These are phyloP conservation scores for Salarias fasciatus DNA, from an alignment of 2,797 vertebrate genomes.

Conservation along the genomic window DNA sequence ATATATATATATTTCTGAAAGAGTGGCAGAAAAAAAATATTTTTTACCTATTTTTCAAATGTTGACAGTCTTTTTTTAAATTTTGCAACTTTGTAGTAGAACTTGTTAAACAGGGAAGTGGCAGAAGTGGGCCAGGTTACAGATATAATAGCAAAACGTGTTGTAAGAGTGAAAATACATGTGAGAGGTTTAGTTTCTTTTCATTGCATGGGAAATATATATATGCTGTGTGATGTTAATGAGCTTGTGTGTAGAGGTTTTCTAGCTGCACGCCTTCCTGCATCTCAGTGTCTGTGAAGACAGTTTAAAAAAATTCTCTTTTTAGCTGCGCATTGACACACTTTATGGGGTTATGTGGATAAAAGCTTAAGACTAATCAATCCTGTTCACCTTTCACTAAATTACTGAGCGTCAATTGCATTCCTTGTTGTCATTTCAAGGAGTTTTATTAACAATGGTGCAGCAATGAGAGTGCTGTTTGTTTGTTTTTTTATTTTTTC, in stretches of 20 bases:
- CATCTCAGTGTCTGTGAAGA: slow-evolving; percentile 56
- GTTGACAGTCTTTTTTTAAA: neutral
- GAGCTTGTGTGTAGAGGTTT: slow-evolving; percentile 44
- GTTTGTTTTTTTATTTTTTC: slow-evolving; percentile 8
- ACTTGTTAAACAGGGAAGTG: neutral
- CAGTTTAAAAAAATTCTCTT: slow-evolving; percentile 42
- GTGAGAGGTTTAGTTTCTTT: slow-evolving; percentile 17
- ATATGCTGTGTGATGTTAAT: slow-evolving; percentile 32
- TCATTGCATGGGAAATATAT: slow-evolving; percentile 22
- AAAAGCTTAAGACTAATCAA: slow-evolving; percentile 39
- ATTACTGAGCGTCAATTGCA: slow-evolving; percentile 15
- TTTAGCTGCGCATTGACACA: slow-evolving; percentile 21
- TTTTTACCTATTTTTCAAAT: neutral
- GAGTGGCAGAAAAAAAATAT: neutral
- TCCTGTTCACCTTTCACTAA: slow-evolving; percentile 33
- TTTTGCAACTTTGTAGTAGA: neutral
- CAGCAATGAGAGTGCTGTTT: slow-evolving; percentile 1
- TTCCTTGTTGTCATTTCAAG: slow-evolving; percentile 13
- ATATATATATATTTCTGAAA: neutral
- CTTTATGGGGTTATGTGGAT: slow-evolving; percentile 13
- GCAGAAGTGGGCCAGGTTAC: neutral
- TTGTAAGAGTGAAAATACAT: slow-evolving; percentile 8
- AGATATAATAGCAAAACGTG: slow-evolving; percentile 7
- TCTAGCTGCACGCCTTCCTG: slow-evolving; percentile 56
- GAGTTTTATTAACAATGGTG: slow-evolving; percentile 5